These are phyloP conservation scores for Sebastes vulpes DNA, from an alignment of 2,797 vertebrate species.

Conservation along the genomic window DNA sequence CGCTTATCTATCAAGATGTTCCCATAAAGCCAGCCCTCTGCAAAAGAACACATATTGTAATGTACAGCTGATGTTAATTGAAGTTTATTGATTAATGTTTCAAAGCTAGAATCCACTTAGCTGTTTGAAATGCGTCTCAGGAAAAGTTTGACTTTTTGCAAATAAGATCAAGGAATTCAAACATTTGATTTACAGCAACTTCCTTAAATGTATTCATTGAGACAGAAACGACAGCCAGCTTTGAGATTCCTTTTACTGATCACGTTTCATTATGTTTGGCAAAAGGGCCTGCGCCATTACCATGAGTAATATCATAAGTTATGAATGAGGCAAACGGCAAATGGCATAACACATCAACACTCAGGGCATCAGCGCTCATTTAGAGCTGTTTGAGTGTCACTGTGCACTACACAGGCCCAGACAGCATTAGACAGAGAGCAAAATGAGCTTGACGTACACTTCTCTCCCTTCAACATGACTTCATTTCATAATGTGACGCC, in stretches of 20 bases:
- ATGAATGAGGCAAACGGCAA: conserved; percentile 83
- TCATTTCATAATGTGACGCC: conserved; percentile 65
- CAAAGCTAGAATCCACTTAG: conserved; percentile 55
- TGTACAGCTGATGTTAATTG: conserved; percentile 44
- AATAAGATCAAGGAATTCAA: conserved; percentile 58
- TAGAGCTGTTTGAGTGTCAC: conserved; percentile 81
- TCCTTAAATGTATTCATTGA: conserved; percentile 37
- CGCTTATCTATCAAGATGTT: conserved; percentile 20
- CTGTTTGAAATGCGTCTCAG: conserved; percentile 40
- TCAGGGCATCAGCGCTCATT: conserved; percentile 75
- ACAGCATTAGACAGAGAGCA: conserved; percentile 67
- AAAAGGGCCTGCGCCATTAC: conserved; percentile 74
- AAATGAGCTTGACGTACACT: conserved; percentile 72
- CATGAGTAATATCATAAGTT: conserved; percentile 81
- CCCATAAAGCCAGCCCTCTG: conserved; percentile 7
- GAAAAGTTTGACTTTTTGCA: conserved; percentile 46
- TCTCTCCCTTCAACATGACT: conserved; percentile 75
- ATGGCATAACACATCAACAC: conserved; percentile 79
- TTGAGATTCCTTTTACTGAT: conserved; percentile 77
- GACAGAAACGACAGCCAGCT: conserved; percentile 71
- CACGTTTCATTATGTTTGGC: conserved; percentile 83
- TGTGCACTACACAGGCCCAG: conserved; percentile 57
- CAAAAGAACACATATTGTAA: conserved; percentile 15
- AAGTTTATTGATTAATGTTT: conserved; percentile 69
- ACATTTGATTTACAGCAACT: conserved; percentile 66